Conservation (phyloP, 64 coral and sea anemone species). For the Pachyseris speciosa region DNA sequence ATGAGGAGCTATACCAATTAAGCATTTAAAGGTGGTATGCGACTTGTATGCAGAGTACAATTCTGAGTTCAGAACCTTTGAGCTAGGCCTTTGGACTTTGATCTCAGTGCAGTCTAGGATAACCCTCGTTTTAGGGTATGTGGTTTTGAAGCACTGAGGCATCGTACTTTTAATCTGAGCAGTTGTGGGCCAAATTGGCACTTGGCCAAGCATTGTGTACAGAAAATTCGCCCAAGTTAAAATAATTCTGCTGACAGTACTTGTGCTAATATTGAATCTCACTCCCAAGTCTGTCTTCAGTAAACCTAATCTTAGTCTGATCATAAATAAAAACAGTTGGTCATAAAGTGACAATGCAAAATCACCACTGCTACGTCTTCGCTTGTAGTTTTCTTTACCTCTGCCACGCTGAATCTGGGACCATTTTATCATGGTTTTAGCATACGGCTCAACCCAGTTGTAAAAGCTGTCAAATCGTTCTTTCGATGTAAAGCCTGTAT, state of each 20-base stretch:
- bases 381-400: slow-evolving; percentile 15
- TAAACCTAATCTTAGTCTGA: slow-evolving; percentile 48
- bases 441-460: slow-evolving; percentile 47
- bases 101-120: slow-evolving; percentile 59
- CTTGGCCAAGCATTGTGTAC: slow-evolving; percentile 58
- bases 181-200: slow-evolving; percentile 56
- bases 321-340: slow-evolving; percentile 50
- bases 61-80: slow-evolving; percentile 60
- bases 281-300: slow-evolving; percentile 38
- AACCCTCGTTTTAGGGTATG: slow-evolving; percentile 44
- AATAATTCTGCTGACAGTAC: slow-evolving; percentile 69
- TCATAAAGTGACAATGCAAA: slow-evolving; percentile 24
- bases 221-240: slow-evolving; percentile 77
- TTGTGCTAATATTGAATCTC: slow-evolving; percentile 41
- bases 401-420: slow-evolving; percentile 1
- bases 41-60: slow-evolving; percentile 66
- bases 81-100: slow-evolving; percentile 59
- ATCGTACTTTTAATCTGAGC: slow-evolving; percentile 40
- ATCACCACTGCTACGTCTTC: slow-evolving; percentile 14
- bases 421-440: slow-evolving; percentile 49
- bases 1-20: slow-evolving; percentile 65
- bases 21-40: slow-evolving; percentile 58
- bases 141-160: slow-evolving; percentile 40
- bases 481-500: slow-evolving; percentile 48
- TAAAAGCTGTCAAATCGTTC: slow-evolving; percentile 62